phyloP scores from a whole-genome alignment of 2,888 invertebrate species.

The Sylvicola cinctus region DNA sequence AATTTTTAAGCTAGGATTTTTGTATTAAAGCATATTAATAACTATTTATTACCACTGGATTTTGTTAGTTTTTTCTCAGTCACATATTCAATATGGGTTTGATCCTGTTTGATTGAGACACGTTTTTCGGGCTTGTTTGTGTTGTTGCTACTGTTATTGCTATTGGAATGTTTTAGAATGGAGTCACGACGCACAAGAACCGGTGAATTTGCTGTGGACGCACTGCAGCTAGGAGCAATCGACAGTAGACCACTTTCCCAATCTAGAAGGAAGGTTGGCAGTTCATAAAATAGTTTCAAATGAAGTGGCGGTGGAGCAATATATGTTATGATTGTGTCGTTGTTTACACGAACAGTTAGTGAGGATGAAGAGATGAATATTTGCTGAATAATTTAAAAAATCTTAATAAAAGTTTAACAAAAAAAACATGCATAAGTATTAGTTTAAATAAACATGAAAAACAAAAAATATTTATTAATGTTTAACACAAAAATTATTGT shows the following conservation, averaged over 20 bases:
- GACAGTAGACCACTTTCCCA: conserved; percentile 2
- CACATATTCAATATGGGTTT: too few species aligned
- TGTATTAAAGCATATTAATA: too few species aligned
- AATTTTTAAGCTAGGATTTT: too few species aligned
- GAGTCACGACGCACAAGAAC: conserved; percentile 19
- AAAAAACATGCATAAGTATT: conserved; percentile 4
- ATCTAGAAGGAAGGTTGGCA: conserved; percentile 1
- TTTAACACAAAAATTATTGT: conserved; percentile 3
- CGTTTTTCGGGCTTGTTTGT: conserved; percentile 16
- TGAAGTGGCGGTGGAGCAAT: too few species aligned
- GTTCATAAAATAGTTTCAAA: not conserved
- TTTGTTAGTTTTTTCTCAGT: too few species aligned
- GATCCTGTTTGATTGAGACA: conserved; percentile 22
- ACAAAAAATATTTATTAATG: conserved; percentile 2
- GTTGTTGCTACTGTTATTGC: conserved; percentile 4
- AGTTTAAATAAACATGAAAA: not conserved
- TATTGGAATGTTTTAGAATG: conserved; percentile 19
- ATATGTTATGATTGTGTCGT: not conserved
- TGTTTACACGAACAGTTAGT: too few species aligned
- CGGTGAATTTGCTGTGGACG: conserved; percentile 11
- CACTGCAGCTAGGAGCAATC: not conserved
- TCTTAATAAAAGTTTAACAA: not conserved
- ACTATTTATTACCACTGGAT: too few species aligned
- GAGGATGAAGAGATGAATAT: conserved; percentile 3
- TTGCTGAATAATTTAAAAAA: conserved; percentile 2